Evolutionary conservation across 2,888 invertebrate genomes (phyloP), one percentile per base, ranked within the genome.

Genomic region (Camptogramma bilineatum): DNA sequence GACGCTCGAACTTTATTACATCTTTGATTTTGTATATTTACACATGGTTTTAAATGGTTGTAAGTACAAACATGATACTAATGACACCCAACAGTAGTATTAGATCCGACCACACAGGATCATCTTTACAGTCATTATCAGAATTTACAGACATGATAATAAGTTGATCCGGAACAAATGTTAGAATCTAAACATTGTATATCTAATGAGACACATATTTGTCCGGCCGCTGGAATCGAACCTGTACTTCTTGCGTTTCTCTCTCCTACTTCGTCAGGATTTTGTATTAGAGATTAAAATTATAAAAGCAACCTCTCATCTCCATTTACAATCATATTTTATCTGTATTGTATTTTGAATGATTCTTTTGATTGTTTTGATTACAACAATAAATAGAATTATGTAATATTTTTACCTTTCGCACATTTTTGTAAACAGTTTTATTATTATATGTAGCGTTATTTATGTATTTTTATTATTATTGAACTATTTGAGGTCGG

Each of bases 1-100:
- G 16, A 54, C n/a, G 24, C 39, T 53, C 53, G n/a, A 42, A 10
- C 21, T 31, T 39, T 34, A 34, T 42, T 42, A 16, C 44, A n/a
- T 18, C 24, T 50, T 28, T 54, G 24, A 48, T 48, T 39, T 52
- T 60, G 47, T 59, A 47, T 16, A 42, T n/a, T 34, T 42, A 42
- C 42, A 42, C 42, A 39, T 39, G 42, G 42, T 44, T 44, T 44
- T 16, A 44, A 44, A 44, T 17, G 18, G 16, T 18, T 19, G 21
- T 48, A 18, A 19, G 47, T 48, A 48, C 28, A 24, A 21, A 47
- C 19, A 42, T 44, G 44, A 44, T 44, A 44, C 16, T 44, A 44
- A 17, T 17, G 7, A 13, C 17, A 17, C 42, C 16, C 4, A 16
- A n/a, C 7, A 17, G 44, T 39, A 2, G 16, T 44, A 44, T 44